Evolutionary conservation across 2,888 invertebrate genomes (phyloP).

Genomic region (Drosophila heteroneura): DNA sequence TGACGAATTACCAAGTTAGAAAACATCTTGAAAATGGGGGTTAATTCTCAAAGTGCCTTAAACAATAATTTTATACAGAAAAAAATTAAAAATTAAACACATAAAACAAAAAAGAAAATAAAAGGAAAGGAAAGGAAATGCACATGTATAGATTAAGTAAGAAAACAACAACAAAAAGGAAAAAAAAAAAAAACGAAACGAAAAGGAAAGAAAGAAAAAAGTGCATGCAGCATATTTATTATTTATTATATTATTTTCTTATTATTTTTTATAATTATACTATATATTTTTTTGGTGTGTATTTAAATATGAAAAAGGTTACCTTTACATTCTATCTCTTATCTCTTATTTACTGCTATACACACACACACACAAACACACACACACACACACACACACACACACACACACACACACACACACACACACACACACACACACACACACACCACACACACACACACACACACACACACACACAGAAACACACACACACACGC

Average conservation of each 20-base stretch:
- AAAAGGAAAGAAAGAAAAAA: slow-evolving; percentile 10
- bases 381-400: slow-evolving; percentile 7
- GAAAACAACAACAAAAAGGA: not conserved
- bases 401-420: slow-evolving; percentile 2
- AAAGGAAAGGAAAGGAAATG: not conserved
- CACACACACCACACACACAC: slow-evolving; percentile 4
- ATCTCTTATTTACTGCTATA: slow-evolving; percentile 52
- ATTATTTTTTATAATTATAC: slow-evolving; percentile 46
- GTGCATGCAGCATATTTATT: slow-evolving; percentile 67
- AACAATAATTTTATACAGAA: slow-evolving; percentile 62
- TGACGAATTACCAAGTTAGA: slow-evolving; percentile 17
- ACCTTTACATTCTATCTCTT: slow-evolving; percentile 59
- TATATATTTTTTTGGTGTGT: slow-evolving; percentile 53
- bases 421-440: slow-evolving; percentile 5
- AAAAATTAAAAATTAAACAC: slow-evolving; percentile 18
- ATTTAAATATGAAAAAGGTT: slow-evolving; percentile 53
- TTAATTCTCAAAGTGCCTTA: slow-evolving; percentile 83
- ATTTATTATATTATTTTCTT: slow-evolving; percentile 62
- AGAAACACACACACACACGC: slow-evolving; percentile 1
- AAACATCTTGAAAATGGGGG: slow-evolving; percentile 43
- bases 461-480: slow-evolving; percentile 1
- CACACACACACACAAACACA: slow-evolving; percentile 6
- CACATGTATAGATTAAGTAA: slow-evolving; percentile 14
- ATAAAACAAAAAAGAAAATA: not conserved
- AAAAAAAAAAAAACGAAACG: slow-evolving; percentile 1